phyloP scores from a whole-genome alignment of 2,888 invertebrate genomes.

The Yponomeuta sedellus region DNA sequence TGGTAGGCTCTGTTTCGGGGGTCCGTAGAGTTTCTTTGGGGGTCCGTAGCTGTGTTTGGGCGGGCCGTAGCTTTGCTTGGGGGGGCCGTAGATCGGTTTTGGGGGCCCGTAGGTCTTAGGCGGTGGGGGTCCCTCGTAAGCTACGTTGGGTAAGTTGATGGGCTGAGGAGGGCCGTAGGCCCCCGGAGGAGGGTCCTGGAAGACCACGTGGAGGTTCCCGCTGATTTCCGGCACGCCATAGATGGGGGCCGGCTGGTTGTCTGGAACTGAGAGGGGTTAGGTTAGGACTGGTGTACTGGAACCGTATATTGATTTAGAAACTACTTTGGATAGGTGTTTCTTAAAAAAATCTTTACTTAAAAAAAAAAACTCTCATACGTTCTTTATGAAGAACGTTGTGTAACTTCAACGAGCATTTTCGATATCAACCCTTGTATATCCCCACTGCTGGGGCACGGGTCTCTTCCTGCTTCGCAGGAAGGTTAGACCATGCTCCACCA shows the following conservation, averaged over 20 bases:
- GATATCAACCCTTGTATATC: too few relatives aligned
- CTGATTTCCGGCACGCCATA: constrained; percentile 76
- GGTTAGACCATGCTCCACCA: too few relatives aligned
- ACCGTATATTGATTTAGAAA: too few relatives aligned
- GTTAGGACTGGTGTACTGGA: neutral
- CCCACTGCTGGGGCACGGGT: too few relatives aligned
- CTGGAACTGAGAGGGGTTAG: constrained; percentile 45
- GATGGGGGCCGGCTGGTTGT: constrained; percentile 70
- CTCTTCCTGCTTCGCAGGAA: too few relatives aligned
- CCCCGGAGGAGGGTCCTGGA: constrained; percentile 47
- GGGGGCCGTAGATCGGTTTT: constrained; percentile 54
- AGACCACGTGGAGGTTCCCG: constrained; percentile 39
- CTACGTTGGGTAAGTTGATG: constrained; percentile 33
- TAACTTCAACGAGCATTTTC: too few relatives aligned
- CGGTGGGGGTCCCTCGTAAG: constrained; percentile 30
- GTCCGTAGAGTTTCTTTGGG: constrained; percentile 48
- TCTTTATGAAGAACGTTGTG: too few relatives aligned
- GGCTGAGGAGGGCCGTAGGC: constrained; percentile 73
- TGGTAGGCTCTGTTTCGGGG: constrained; percentile 44
- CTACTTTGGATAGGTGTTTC: too few relatives aligned
- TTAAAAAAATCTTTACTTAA: too few relatives aligned
- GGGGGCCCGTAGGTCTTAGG: constrained; percentile 69
- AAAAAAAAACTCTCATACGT: too few relatives aligned
- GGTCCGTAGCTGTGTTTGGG: constrained; percentile 54
- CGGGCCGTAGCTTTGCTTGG: constrained; percentile 49